These are phyloP conservation scores for Papilio polytes DNA, from an alignment of 1,140 invertebrate species.

Conservation along the genomic window DNA sequence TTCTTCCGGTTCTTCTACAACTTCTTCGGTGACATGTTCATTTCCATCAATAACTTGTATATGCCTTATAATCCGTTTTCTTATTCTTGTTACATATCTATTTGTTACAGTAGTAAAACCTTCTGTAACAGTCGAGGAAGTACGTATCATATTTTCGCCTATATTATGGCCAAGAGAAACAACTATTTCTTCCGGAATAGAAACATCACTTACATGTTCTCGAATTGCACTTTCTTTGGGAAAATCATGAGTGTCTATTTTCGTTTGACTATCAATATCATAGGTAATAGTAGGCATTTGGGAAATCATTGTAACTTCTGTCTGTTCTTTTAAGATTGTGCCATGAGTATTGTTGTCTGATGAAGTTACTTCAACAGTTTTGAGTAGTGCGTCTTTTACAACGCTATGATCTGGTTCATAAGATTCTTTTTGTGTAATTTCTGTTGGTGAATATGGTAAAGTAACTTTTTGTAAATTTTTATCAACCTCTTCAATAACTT, in stretches of 20 bases:
- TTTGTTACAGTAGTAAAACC: conserved; percentile 79
- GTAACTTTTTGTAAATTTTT: neutral
- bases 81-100: conserved; percentile 85
- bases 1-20: conserved; percentile 90
- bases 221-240: neutral
- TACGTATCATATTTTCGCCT: neutral
- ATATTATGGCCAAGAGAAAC: neutral
- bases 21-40: conserved; percentile 89
- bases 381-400: neutral
- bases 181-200: neutral
- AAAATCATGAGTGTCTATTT: neutral
- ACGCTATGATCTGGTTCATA: neutral
- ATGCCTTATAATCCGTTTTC: conserved; percentile 88
- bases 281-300: neutral
- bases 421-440: neutral
- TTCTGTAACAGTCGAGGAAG: neutral
- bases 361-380: neutral
- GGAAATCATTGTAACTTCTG: neutral
- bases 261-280: neutral
- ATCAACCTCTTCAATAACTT: neutral
- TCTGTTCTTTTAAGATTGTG: neutral
- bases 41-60: conserved; percentile 92
- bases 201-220: neutral
- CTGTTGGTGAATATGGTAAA: neutral
- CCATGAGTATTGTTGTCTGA: neutral